These are phyloP conservation scores for Sciurus carolinensis DNA, from an alignment of 2,797 vertebrate species.

Conservation along the genomic window DNA sequence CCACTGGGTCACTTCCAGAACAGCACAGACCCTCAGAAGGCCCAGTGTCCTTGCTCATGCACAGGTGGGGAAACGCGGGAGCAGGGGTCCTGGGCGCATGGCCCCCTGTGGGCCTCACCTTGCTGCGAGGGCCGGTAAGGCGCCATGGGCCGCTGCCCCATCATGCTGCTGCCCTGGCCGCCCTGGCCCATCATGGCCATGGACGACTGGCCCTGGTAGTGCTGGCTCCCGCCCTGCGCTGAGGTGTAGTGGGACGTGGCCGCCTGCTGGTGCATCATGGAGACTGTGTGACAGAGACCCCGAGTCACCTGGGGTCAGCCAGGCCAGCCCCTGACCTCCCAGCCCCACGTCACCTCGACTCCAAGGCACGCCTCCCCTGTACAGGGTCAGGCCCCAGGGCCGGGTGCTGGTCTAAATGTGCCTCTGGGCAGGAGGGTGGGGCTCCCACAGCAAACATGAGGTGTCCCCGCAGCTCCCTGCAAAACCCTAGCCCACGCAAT, in stretches of 20 bases:
- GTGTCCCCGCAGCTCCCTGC: background rate
- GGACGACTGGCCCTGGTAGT: slow-evolving; percentile 95
- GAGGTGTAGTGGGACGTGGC: slow-evolving; percentile 95
- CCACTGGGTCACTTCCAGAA: too few species aligned
- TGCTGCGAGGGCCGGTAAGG: slow-evolving; percentile 96
- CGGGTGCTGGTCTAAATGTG: slow-evolving; percentile 15
- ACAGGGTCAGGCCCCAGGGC: slow-evolving; percentile 15
- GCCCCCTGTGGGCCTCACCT: slow-evolving; percentile 89
- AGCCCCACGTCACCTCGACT: background rate
- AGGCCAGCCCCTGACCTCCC: background rate
- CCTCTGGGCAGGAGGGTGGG: background rate
- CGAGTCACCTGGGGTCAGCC: background rate
- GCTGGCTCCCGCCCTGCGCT: slow-evolving; percentile 93
- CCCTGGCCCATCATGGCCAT: slow-evolving; percentile 96
- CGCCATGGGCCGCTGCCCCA: slow-evolving; percentile 95
- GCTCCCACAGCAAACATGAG: background rate
- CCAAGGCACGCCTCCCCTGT: slow-evolving; percentile 47
- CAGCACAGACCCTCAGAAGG: too few species aligned
- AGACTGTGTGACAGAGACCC: slow-evolving; percentile 89
- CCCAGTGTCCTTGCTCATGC: too few species aligned
- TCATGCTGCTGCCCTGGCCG: slow-evolving; percentile 95
- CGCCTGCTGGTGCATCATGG: slow-evolving; percentile 98
- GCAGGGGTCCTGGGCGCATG: background rate
- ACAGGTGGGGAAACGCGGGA: too few species aligned
- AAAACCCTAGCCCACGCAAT: accelerated